Conservation (phyloP, 2,113 vertebrate genomes). For the Cyphomyrus discorhynchus region DNA sequence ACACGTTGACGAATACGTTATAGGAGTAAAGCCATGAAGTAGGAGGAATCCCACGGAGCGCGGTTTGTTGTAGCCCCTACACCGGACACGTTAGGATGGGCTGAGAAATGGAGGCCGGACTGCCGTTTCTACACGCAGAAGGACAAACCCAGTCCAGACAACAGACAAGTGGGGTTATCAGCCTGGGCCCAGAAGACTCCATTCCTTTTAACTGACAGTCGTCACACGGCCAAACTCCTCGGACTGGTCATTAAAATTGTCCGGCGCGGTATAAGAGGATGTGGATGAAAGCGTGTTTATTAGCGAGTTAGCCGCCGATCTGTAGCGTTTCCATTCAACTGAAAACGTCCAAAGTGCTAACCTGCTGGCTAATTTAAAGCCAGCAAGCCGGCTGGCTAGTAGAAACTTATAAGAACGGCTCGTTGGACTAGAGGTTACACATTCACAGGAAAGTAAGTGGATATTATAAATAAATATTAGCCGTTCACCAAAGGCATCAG, state of each 20-base stretch:
- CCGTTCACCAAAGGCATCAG: background rate
- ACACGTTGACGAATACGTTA: background rate
- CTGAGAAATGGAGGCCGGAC: slow-evolving; percentile 54
- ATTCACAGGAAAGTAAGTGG: background rate
- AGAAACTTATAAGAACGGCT: background rate
- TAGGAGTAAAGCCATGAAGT: background rate
- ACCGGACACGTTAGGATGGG: slow-evolving; percentile 33
- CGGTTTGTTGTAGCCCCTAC: slow-evolving; percentile 28
- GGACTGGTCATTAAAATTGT: background rate
- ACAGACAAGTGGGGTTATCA: slow-evolving; percentile 28
- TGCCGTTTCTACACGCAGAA: slow-evolving; percentile 37
- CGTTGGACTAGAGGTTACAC: background rate
- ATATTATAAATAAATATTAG: background rate
- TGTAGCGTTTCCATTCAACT: background rate
- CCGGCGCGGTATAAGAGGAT: background rate
- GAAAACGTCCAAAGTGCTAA: background rate
- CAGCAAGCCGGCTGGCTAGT: background rate
- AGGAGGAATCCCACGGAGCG: background rate
- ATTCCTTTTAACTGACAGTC: background rate
- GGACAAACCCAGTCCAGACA: slow-evolving; percentile 40
- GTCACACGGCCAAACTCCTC: background rate
- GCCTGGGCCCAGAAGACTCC: background rate
- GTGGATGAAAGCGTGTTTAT: background rate
- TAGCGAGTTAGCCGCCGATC: background rate
- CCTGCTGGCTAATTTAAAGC: background rate